A percentile compares a stretch with the other conserved stretches of the same genome.
Conservation (phyloP, 1,140 invertebrate genomes). For the Chironomus striatipennis region DNA sequence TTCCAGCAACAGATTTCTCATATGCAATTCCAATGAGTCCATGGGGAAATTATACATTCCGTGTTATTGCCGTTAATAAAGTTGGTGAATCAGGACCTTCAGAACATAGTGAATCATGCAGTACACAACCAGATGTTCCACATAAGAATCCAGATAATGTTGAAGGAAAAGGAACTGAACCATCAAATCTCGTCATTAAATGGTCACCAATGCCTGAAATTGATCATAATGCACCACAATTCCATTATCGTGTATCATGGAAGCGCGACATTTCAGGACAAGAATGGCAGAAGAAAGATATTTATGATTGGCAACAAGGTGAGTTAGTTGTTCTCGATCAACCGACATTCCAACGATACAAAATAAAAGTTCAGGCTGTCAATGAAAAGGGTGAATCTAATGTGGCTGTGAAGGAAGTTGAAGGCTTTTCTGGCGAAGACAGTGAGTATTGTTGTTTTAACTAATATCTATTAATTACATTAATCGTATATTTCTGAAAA, state of each 20-base stretch:
- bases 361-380: slow-evolving; percentile 85
- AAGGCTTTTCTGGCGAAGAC: slow-evolving; percentile 94
- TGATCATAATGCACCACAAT: slow-evolving; percentile 90
- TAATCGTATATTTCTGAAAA: not conserved
- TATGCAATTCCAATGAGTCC: slow-evolving; percentile 72
- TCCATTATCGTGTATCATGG: slow-evolving; percentile 86
- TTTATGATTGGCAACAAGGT: slow-evolving; percentile 65
- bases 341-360: slow-evolving; percentile 85
- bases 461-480: not conserved
- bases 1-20: slow-evolving; percentile 70
- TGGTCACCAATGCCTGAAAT: slow-evolving; percentile 96
- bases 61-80: slow-evolving; percentile 87
- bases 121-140: slow-evolving; percentile 80
- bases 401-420: slow-evolving; percentile 67
- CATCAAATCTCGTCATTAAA: slow-evolving; percentile 84
- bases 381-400: slow-evolving; percentile 86
- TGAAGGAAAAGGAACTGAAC: slow-evolving; percentile 75
- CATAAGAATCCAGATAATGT: slow-evolving; percentile 94
- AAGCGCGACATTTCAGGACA: slow-evolving; percentile 67
- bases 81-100: slow-evolving; percentile 86
- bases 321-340: slow-evolving; percentile 64
- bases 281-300: slow-evolving; percentile 61
- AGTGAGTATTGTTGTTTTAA: slow-evolving; percentile 39
- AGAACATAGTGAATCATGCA: slow-evolving; percentile 68
- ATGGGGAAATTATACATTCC: slow-evolving; percentile 95